These are phyloP conservation scores for Formica selysi DNA, from an alignment of 1,140 invertebrate species.

Conservation along the genomic window DNA sequence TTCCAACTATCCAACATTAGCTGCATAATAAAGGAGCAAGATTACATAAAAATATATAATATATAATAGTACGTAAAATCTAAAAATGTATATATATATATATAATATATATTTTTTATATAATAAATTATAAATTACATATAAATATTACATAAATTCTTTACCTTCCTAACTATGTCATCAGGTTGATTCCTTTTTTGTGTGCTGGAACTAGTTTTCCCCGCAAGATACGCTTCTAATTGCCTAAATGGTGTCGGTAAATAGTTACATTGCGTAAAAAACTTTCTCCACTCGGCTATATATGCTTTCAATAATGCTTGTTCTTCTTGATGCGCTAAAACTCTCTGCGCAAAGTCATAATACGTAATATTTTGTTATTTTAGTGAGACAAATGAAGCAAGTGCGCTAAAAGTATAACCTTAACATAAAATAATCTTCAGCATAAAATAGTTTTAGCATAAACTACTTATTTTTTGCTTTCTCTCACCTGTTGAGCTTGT, in stretches of 20 bases:
- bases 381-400: not conserved
- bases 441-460: not conserved
- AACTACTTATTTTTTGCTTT: not conserved
- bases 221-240: conserved; percentile 93
- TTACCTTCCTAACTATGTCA: conserved; percentile 94
- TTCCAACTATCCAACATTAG: conserved; percentile 99
- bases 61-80: no score
- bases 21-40: conserved; percentile 85
- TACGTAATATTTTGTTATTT: not conserved
- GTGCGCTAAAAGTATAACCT: not conserved
- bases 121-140: not conserved
- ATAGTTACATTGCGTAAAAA: conserved; percentile 99
- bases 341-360: conserved; percentile 87
- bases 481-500: conserved; percentile 93
- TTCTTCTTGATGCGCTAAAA: conserved; percentile 96
- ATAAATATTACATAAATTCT: not conserved
- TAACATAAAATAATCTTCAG: no score
- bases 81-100: no score
- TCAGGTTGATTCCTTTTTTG: conserved; percentile 93
- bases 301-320: conserved; percentile 98
- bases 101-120: no score
- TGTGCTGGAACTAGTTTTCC: conserved; percentile 87
- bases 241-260: conserved; percentile 98
- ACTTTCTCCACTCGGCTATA: conserved; percentile 98
- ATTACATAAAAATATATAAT: conserved; percentile 11